Conservation (phyloP, 1,140 invertebrate genomes). For the Mercenaria mercenaria region DNA sequence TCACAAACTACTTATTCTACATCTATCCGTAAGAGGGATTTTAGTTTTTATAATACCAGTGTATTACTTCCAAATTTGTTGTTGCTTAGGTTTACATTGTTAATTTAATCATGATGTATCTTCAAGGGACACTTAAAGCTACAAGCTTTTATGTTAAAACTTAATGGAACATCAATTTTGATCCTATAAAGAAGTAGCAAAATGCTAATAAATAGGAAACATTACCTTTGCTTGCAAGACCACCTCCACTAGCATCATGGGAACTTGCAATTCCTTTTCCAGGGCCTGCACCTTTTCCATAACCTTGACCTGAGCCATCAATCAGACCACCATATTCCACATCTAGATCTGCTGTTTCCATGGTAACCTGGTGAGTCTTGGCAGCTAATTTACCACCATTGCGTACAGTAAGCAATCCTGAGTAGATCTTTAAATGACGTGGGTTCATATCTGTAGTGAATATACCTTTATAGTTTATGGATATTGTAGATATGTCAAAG, state of each 20-base stretch:
- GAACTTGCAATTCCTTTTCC: conserved; percentile 63
- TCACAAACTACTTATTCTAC: too few species aligned
- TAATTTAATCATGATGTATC: too few species aligned
- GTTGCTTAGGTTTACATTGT: too few species aligned
- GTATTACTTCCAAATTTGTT: too few species aligned
- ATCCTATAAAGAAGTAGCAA: too few species aligned
- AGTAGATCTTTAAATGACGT: conserved; percentile 36
- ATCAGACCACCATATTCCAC: conserved; percentile 72
- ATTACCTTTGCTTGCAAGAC: conserved; percentile 74
- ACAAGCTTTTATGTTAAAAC: too few species aligned
- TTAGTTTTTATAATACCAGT: too few species aligned
- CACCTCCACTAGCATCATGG: conserved; percentile 72
- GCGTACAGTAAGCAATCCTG: conserved; percentile 66
- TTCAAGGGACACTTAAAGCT: too few species aligned
- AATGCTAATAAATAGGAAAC: too few species aligned
- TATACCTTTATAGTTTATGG: conserved; percentile 72
- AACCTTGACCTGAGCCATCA: conserved; percentile 72
- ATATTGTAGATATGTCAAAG: conserved; percentile 67
- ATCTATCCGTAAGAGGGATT: too few species aligned
- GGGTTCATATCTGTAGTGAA: conserved; percentile 69
- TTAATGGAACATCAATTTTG: too few species aligned
- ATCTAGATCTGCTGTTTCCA: conserved; percentile 64
- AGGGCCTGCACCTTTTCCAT: conserved; percentile 62
- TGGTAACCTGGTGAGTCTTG: conserved; percentile 42
- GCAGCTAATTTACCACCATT: conserved; percentile 72